Conservation (phyloP, 2,888 invertebrate species). For the Agrotis puta region DNA sequence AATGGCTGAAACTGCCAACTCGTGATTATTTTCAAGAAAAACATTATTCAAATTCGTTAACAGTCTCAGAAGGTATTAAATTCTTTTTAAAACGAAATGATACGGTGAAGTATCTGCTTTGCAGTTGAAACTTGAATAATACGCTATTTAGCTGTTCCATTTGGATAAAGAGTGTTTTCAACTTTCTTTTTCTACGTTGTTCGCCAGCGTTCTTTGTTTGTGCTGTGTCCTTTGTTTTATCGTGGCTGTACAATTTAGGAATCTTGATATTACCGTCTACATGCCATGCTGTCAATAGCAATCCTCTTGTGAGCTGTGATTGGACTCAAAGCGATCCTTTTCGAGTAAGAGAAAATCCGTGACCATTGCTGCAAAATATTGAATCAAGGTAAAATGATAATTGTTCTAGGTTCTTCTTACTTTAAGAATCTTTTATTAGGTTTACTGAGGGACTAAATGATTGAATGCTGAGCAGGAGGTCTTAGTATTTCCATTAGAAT, state of each 20-base stretch:
- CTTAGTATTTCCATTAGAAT: too few species aligned
- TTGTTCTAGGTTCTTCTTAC: too few species aligned
- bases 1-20: slow-evolving; percentile 73
- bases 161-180: slow-evolving; percentile 41
- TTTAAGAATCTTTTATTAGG: too few species aligned
- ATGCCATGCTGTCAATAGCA: too few species aligned
- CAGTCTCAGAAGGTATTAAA: slow-evolving; percentile 67
- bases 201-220: slow-evolving; percentile 12
- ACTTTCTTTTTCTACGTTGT: slow-evolving; percentile 25
- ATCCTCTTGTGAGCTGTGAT: neutral
- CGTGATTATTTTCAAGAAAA: slow-evolving; percentile 73
- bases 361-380: too few species aligned
- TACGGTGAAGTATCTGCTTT: slow-evolving; percentile 57
- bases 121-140: slow-evolving; percentile 54
- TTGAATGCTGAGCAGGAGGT: too few species aligned
- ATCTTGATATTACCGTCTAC: neutral
- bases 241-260: neutral
- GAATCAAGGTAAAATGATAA: too few species aligned
- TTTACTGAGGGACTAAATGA: too few species aligned
- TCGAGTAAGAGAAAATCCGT: too few species aligned
- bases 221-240: neutral
- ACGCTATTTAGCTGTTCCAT: slow-evolving; percentile 54
- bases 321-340: too few species aligned
- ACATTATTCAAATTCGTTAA: slow-evolving; percentile 75
- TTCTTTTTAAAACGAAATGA: slow-evolving; percentile 69